phyloP scores from a whole-genome alignment of 37 sponge, comb jelly and placozoan genomes.

The Halichondria panicea region DNA sequence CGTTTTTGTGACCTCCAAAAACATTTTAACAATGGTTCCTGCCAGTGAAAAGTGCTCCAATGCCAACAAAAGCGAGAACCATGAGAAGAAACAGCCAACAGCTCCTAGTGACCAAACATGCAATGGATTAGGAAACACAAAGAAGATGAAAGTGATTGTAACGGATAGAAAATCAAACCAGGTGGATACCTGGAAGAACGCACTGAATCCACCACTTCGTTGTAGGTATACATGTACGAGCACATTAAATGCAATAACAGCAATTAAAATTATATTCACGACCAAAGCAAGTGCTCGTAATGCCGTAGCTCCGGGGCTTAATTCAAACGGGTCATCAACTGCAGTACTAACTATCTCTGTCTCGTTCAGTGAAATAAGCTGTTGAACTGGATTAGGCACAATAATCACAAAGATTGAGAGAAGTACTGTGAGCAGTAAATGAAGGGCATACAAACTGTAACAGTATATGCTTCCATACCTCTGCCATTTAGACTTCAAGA shows the following conservation, averaged over 20 bases:
- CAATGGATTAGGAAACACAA: conserved; percentile 23
- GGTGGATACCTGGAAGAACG: conserved; percentile 33
- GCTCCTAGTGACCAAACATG: conserved; percentile 58
- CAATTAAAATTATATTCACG: neutral
- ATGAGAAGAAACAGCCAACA: conserved; percentile 66
- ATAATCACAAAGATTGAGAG: conserved; percentile 51
- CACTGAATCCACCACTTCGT: neutral
- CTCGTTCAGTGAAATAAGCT: no score
- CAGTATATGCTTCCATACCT: conserved; percentile 60
- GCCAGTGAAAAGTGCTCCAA: conserved; percentile 58
- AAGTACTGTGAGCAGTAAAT: conserved; percentile 42
- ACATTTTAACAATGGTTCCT: conserved; percentile 84
- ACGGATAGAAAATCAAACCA: neutral
- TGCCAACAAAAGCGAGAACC: conserved; percentile 59
- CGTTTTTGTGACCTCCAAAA: conserved; percentile 59
- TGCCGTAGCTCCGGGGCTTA: neutral
- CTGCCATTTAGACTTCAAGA: conserved; percentile 69
- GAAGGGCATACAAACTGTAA: conserved; percentile 7
- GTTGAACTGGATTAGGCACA: neutral
- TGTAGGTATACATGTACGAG: neutral
- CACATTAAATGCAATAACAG: neutral
- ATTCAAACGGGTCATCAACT: no score
- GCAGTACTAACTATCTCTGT: no score
- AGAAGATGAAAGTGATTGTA: conserved; percentile 22
- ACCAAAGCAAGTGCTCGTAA: conserved; percentile 6